Evolutionary conservation across 2,113 vertebrate species (phyloP), one percentile per base, ranked within the genome.

Genomic region (Labeo rohita): DNA sequence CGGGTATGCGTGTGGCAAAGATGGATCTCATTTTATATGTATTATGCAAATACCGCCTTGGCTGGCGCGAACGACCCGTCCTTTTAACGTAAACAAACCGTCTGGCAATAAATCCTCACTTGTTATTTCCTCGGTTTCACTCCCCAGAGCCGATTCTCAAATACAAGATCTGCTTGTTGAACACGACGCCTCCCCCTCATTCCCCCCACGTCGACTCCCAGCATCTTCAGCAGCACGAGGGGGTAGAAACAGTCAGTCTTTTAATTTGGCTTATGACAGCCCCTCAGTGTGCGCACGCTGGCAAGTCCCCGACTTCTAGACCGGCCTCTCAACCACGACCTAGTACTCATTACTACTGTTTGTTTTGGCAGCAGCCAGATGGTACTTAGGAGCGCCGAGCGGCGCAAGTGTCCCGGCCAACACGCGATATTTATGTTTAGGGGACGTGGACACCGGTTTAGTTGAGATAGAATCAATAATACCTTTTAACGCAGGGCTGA

Each of bases 341-440:
- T 95, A 93, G 92, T 94, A 93, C 93, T 95, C 94, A 95, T 95
- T 95, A 95, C 89, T 86, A 66, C 81, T 95, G 93, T 95, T 95
- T 94, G 93, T 92, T 94, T 95, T 95, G 94, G 94, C 93, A 90
- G 87, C n/a, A 86, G 66, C 90, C 86, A 90, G 90, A 91, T 93
- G 91, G 91, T 93, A 95, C 94, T 95, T 92, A 93, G 92, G 65
- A 89, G 91, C 89, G 83, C 90, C 82, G 70, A 87, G 91, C 88
- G 90, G 92, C 86, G 84, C 90, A 90, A 91, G 92, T 65, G 86
- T 92, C 92, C 91, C 86, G 80, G 89, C 88, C 78, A 92, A 92
- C 92, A 92, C 86, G 89, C 89, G 85, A 87, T 92, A 91, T 94
- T 93, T 92, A 92, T 90, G 83, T 92, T 91, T 88, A 80, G 85